Base-by-base conservation (phyloP, 2,113 vertebrate genomes). In the Hiodon tergisus region DNA sequence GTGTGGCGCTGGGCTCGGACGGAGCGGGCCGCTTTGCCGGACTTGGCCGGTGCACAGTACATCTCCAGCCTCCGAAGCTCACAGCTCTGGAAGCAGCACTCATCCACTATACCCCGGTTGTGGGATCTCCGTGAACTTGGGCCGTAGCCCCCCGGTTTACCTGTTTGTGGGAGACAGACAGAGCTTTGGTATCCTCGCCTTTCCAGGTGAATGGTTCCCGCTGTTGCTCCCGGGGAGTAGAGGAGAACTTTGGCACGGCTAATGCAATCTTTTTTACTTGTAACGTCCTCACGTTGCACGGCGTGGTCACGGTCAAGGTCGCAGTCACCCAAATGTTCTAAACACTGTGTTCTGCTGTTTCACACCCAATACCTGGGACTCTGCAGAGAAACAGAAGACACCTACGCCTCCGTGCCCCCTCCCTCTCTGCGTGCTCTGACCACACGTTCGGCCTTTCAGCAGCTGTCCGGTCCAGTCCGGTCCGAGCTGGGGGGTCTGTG, bases 61-160 rank as follows among this genome's bases (percentile, higher is more conserved):
- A 98, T 98, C 91, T 99, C 97, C 83, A 99, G 89, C 82, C 95
- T 90, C 80, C 93, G 90, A 87, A 99, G 93, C 84, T 98, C 96
- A 81, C 97, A 99, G 79, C 95, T 98, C 87, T 97, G 96, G 92
- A 99, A 99, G 92, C 97, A 99, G 90, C 97, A 99, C 81, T 99
- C 97, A 2, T 99, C 94, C 88, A 98, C 97, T 57, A 98, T 98
- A 84, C 97, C 97, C 48, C 93, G 92, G 85, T 93, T 91, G 69
- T 93, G 92, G n/a, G 93, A 86, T 76, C 95, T 91, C 81, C 96
- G 92, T 80, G 93, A 91, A 84, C 87, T 98, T 79, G 94, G 90
- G 76, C 97, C 96, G 50, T 99, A 99, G 73, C 97, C 97, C 11
- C 94, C 91, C 52, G 95, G 97, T 92, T 98, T 98, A 88, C 91